phyloP scores from a whole-genome alignment of 1,140 invertebrate genomes.

The Micrasema minimum region DNA sequence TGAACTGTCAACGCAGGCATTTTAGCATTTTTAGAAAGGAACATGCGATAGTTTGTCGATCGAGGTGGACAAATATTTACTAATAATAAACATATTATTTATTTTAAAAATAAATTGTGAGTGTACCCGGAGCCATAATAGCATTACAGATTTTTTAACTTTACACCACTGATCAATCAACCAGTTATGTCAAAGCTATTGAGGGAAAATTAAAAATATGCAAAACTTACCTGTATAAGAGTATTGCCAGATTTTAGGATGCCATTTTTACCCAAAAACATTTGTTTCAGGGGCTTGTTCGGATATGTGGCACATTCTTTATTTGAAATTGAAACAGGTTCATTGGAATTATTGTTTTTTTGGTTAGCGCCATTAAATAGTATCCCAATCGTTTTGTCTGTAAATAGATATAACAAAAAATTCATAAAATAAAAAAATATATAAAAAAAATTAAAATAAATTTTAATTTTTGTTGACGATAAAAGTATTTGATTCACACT shows the following conservation, averaged over 20 bases:
- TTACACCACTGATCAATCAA: too few species aligned
- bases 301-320: not conserved
- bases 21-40: too few species aligned
- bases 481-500: not conserved
- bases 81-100: too few species aligned
- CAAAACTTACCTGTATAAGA: constrained; percentile 11
- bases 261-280: constrained; percentile 38
- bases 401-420: not conserved
- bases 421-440: not conserved
- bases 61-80: too few species aligned
- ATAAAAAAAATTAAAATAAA: not conserved
- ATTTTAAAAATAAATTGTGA: too few species aligned
- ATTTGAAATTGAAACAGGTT: not conserved
- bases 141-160: too few species aligned
- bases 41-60: too few species aligned
- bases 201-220: too few species aligned
- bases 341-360: constrained; percentile 14
- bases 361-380: constrained; percentile 25
- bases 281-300: constrained; percentile 25
- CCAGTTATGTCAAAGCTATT: too few species aligned
- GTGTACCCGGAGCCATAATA: too few species aligned
- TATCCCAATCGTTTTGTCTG: constrained; percentile 35
- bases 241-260: not conserved
- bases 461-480: not conserved
- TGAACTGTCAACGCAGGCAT: too few species aligned